Evolutionary conservation across 2,797 vertebrate species (phyloP).

Genomic region (Paratrypauchen microcephalus): DNA sequence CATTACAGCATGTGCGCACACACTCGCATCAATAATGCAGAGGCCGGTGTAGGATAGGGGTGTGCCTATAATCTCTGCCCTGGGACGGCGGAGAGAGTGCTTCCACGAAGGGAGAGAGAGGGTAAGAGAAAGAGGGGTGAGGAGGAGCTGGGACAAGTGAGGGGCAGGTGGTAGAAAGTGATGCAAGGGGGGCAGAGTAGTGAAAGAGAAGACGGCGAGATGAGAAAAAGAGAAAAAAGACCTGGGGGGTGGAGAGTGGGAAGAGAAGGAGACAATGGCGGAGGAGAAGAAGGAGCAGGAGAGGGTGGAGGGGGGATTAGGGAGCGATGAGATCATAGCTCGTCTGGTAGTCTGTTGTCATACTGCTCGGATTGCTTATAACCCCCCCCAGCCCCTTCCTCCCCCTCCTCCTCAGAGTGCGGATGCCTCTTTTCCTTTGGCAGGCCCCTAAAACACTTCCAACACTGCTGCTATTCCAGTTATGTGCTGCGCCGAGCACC

Average conservation of each 20-base stretch:
- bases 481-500: constrained; percentile 52
- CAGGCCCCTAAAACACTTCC: constrained; percentile 60
- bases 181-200: constrained; percentile 40
- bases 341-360: constrained; percentile 84
- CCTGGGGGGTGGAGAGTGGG: constrained; percentile 58
- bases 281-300: constrained; percentile 53
- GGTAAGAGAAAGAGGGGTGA: constrained; percentile 17
- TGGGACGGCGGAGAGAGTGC: constrained; percentile 73
- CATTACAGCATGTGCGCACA: constrained; percentile 70
- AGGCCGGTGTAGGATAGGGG: constrained; percentile 67
- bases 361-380: constrained; percentile 78
- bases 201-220: constrained; percentile 70
- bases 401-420: constrained; percentile 40
- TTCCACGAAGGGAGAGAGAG: constrained; percentile 43
- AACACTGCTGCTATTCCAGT: constrained; percentile 64
- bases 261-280: constrained; percentile 70
- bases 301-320: constrained; percentile 56
- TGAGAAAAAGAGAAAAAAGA: constrained; percentile 52
- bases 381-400: constrained; percentile 12
- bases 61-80: constrained; percentile 74
- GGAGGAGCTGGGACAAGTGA: constrained; percentile 48
- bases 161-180: constrained; percentile 66
- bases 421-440: constrained; percentile 71
- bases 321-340: constrained; percentile 83
- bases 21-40: constrained; percentile 80